These are phyloP conservation scores for Arctocebus calabarensis DNA, from an alignment of 2,797 vertebrate species.

Conservation along the genomic window DNA sequence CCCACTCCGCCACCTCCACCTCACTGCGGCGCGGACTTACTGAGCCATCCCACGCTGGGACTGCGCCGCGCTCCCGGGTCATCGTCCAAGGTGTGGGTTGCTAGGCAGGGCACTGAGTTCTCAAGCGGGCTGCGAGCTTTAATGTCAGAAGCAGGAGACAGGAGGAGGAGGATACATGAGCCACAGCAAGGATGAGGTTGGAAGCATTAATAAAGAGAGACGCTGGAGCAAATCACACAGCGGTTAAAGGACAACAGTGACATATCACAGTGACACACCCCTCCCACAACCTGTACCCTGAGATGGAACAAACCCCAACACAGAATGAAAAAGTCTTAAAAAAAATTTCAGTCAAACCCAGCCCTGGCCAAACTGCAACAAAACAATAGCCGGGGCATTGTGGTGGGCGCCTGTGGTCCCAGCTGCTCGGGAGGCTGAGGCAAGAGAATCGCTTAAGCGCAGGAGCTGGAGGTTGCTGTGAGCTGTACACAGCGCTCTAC, in stretches of 20 bases:
- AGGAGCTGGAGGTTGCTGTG: too few relatives aligned
- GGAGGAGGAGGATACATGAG: conserved; percentile 83
- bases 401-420: too few relatives aligned
- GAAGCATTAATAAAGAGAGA: conserved; percentile 84
- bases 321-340: neutral
- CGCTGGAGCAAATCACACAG: conserved; percentile 78
- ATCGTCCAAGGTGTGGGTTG: conserved; percentile 93
- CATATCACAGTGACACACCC: conserved; percentile 66
- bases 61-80: conserved; percentile 92
- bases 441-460: too few relatives aligned
- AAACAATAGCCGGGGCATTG: too few relatives aligned
- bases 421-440: too few relatives aligned
- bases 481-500: too few relatives aligned
- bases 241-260: conserved; percentile 75
- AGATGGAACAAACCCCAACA: conserved; percentile 53
- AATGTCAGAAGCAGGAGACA: conserved; percentile 88
- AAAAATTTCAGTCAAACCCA: neutral
- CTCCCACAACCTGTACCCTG: conserved; percentile 33
- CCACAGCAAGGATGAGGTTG: conserved; percentile 83
- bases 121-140: conserved; percentile 96
- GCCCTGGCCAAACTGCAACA: too few relatives aligned
- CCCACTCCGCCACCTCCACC: neutral
- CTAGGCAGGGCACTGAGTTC: conserved; percentile 96
- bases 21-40: conserved; percentile 90
- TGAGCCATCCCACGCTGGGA: conserved; percentile 97